Base-by-base conservation (phyloP, 2,888 invertebrate genomes). In the Galerucella nymphaeae region DNA sequence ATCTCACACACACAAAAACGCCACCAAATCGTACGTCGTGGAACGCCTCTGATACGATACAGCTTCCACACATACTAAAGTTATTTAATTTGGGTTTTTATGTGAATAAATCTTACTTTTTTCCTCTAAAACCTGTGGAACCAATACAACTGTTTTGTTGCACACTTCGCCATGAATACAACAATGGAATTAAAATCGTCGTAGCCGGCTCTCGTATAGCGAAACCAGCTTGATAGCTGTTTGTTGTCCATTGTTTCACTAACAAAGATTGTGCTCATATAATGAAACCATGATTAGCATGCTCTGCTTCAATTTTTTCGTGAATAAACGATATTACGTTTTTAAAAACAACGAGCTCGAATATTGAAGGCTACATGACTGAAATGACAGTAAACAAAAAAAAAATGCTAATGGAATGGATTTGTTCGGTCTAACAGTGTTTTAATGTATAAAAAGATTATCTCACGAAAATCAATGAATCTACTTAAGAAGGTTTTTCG, bases 401-500 rank as follows among this genome's bases (percentile, higher is more conserved):
- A 48, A 48, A 14, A 48, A n/a, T 14, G n/a, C 48, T 48, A 48
- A 16, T 48, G 48, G 14, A 48, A 48, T 5, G n/a, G n/a, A 48
- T 48, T 48, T 48, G n/a, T n/a, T 48, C 45, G 1, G 55, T 9
- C 9, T 13, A 16, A 1, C 20, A 55, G 55, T 16, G 16, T 55
- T 16, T 55, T 55, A 55, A 55, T 16, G 18, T 20, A 20, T 9
- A 16, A 20, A 55, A 16, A 55, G 20, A 48, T 48, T 8, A 14
- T 48, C 48, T 48, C 10, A 16, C 8, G 16, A 30, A 59, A 59
- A 59, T 59, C 58, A 59, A 59, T 59, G n/a, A 38, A 53, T 53
- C n/a, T 59, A 38, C 59, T 59, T n/a, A 38, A 8, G 13, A 59
- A 30, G 30, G 14, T 58, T 23, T n/a, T 13, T 14, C 14, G 1